Evolutionary conservation across 2,113 vertebrate species (phyloP).

Genomic region (Glaucomys volans): DNA sequence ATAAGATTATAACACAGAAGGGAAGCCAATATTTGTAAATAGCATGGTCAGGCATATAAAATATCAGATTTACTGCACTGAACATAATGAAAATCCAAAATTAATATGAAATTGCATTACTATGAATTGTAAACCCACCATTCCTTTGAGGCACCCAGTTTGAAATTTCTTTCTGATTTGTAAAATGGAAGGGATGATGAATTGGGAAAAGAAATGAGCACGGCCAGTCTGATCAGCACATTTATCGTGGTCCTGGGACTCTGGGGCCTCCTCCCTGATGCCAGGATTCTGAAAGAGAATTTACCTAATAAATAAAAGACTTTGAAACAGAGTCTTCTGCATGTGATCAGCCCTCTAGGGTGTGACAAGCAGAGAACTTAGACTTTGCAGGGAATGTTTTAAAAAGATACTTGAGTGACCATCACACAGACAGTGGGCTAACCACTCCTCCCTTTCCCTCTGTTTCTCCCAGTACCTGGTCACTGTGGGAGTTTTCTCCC

Average conservation of each 20-base stretch:
- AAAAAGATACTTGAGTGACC: not conserved
- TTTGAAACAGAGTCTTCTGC: slow-evolving; percentile 83
- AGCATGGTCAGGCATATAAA: not conserved
- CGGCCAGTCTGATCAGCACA: not conserved
- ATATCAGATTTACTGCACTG: not conserved
- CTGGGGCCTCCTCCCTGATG: slow-evolving; percentile 83
- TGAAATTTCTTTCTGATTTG: slow-evolving; percentile 17
- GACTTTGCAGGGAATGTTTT: slow-evolving; percentile 37
- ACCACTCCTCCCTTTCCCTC: not conserved
- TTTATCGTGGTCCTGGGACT: slow-evolving; percentile 81
- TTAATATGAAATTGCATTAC: slow-evolving; percentile 81
- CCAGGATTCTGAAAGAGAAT: slow-evolving; percentile 82
- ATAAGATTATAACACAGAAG: not conserved
- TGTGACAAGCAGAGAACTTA: slow-evolving; percentile 70
- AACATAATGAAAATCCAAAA: slow-evolving; percentile 72
- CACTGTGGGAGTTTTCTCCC: not conserved
- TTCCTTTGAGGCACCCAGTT: slow-evolving; percentile 68
- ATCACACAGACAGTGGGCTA: slow-evolving; percentile 48
- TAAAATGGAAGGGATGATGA: not conserved
- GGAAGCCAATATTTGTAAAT: not conserved
- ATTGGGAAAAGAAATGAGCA: slow-evolving; percentile 6
- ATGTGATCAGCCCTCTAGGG: slow-evolving; percentile 84
- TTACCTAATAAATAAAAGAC: slow-evolving; percentile 85
- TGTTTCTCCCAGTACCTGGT: slow-evolving; percentile 56
- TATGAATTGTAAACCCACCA: slow-evolving; percentile 78